Conservation (phyloP, 2,113 vertebrate species). For the Xenopus laevis region DNA sequence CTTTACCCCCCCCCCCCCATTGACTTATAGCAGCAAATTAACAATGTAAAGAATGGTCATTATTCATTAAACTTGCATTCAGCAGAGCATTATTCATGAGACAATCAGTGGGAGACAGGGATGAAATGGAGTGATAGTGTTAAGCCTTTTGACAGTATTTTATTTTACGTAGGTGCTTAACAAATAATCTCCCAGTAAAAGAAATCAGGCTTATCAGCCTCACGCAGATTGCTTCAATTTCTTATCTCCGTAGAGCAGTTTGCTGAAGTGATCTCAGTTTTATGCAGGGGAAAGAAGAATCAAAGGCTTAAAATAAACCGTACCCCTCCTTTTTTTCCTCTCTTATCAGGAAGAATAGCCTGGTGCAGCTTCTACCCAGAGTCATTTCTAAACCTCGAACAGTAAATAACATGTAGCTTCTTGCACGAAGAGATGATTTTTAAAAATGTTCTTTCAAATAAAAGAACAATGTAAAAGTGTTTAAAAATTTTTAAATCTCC, state of each 20-base stretch:
- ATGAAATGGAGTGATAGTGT: slow-evolving; percentile 59
- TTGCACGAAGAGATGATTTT: neutral
- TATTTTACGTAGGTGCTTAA: slow-evolving; percentile 63
- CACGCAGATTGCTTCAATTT: slow-evolving; percentile 83
- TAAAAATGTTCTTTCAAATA: no score
- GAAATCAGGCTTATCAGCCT: slow-evolving; percentile 78
- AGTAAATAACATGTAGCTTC: neutral
- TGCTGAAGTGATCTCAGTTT: slow-evolving; percentile 74
- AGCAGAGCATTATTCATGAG: slow-evolving; percentile 56
- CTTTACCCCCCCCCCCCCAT: neutral
- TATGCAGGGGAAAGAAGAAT: slow-evolving; percentile 59
- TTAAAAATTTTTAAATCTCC: neutral
- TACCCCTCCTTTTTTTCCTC: slow-evolving; percentile 20
- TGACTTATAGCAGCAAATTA: slow-evolving; percentile 15
- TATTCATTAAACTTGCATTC: slow-evolving; percentile 32
- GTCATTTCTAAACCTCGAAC: slow-evolving; percentile 45
- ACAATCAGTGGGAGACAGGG: slow-evolving; percentile 46
- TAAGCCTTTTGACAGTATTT: slow-evolving; percentile 65
- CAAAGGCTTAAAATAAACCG: slow-evolving; percentile 52
- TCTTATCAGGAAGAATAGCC: slow-evolving; percentile 25
- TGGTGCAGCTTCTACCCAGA: slow-evolving; percentile 51
- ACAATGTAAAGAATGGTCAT: neutral
- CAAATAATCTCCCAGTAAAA: slow-evolving; percentile 63
- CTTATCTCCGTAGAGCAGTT: slow-evolving; percentile 81
- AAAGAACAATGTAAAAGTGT: neutral